These are phyloP conservation scores for Drosophila funebris DNA, from an alignment of 1,140 invertebrate genomes.

Conservation along the genomic window DNA sequence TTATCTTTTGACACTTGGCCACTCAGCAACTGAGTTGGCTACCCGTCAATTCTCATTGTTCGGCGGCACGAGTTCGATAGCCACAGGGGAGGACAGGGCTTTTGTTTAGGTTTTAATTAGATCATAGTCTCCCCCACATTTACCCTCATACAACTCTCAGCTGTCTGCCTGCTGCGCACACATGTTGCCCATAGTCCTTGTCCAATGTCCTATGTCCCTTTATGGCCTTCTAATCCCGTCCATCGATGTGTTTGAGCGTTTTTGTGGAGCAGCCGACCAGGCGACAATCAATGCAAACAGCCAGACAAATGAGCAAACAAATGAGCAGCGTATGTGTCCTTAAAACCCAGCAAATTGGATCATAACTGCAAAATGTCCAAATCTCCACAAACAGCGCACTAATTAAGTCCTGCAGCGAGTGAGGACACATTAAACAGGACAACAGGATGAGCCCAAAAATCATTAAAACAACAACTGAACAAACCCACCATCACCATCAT, in stretches of 20 bases:
- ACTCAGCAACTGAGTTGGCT: slow-evolving; percentile 32
- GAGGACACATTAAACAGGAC: slow-evolving; percentile 8
- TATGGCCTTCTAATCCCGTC: slow-evolving; percentile 69
- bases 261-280: slow-evolving; percentile 40
- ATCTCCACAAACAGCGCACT: slow-evolving; percentile 76
- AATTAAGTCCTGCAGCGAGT: slow-evolving; percentile 77
- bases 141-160: slow-evolving; percentile 38
- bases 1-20: slow-evolving; percentile 46
- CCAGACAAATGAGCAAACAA: slow-evolving; percentile 77
- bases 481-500: slow-evolving; percentile 2
- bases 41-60: slow-evolving; percentile 60
- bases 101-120: slow-evolving; percentile 52
- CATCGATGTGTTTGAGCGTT: slow-evolving; percentile 49
- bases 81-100: neutral
- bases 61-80: slow-evolving; percentile 52
- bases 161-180: slow-evolving; percentile 72
- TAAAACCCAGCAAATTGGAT: slow-evolving; percentile 75
- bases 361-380: slow-evolving; percentile 73
- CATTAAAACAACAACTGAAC: neutral
- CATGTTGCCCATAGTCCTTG: slow-evolving; percentile 43
- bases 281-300: slow-evolving; percentile 68
- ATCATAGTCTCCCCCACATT: slow-evolving; percentile 15
- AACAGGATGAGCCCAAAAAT: slow-evolving; percentile 6
- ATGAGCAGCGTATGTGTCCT: slow-evolving; percentile 66
- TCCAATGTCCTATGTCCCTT: slow-evolving; percentile 30